Base-by-base conservation (phyloP, 2,888 invertebrate genomes). In the Coronaproctus castanopsis region DNA sequence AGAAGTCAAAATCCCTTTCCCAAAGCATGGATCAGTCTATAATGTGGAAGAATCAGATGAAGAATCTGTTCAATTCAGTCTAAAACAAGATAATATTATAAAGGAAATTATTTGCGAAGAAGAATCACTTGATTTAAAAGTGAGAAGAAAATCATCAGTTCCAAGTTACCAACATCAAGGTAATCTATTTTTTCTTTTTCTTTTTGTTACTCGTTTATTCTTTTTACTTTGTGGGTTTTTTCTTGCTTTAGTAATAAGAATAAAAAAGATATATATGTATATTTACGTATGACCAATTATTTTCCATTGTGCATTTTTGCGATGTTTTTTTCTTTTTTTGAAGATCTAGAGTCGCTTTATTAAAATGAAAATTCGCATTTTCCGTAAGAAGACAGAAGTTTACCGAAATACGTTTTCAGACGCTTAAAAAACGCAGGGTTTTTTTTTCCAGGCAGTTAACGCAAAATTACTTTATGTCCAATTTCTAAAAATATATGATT, bases 41-140 rank as follows among this genome's bases (percentile, higher is more conserved):
- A 78, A 78, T 65, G 75, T 81, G 20, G 78, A 77, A 65, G 77
- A 80, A 67, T 79, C 80, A 71, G 71, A 78, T 55, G 80, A 80
- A 70, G 79, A 78, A 68, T 76, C 77, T 67, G 71, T 80, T 19
- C 77, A 78, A 66, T 69, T 78, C 58, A 74, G 75, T 22, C 55
- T 65, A 2, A 55, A 56, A 20, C 24, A 19, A 50, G 62, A 65
- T 24, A 62, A 63, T 2, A 63, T 65, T 14, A 63, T 68, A 75
- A 78, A 61, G 36, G 67, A 68, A 55, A 67, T 73, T 3, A 70
- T 72, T 1, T 80, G 75, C 68, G 80, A 78, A 70, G 84, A 82
- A 71, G 82, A 82, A 67, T 78, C 80, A 14, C 72, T 86, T 21
- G 83, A 81, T 60, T 72, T 88, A 57, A 83, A 81, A 69, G 75